These are phyloP conservation scores for Callipepla squamata DNA, from an alignment of 2,113 vertebrate species.

Conservation along the genomic window DNA sequence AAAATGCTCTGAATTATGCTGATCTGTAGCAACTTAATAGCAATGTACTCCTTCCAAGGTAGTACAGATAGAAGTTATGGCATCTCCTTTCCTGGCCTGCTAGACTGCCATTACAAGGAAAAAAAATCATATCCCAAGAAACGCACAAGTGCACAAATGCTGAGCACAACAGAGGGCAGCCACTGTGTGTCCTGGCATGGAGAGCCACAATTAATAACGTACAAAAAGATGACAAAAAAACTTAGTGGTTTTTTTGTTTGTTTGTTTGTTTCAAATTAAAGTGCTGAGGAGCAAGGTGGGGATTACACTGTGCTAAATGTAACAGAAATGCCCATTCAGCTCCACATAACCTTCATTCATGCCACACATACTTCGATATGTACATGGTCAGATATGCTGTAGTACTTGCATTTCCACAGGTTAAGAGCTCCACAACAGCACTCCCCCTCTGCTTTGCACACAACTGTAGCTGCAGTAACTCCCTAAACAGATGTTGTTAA, in stretches of 20 bases:
- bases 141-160: neutral
- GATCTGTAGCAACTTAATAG: neutral
- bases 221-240: neutral
- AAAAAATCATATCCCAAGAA: neutral
- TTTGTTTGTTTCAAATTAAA: neutral
- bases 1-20: neutral
- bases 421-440: neutral
- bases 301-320: neutral
- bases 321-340: neutral
- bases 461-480: neutral
- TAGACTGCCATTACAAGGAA: neutral
- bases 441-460: neutral
- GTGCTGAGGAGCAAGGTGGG: neutral
- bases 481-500: neutral
- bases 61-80: rapidly evolving
- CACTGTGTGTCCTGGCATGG: neutral
- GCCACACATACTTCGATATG: neutral
- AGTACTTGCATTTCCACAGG: neutral
- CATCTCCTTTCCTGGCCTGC: neutral
- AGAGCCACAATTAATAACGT: neutral
- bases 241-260: no score
- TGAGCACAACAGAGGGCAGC: neutral
- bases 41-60: neutral
- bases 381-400: neutral
- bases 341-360: neutral